These are phyloP conservation scores for Eulithis testata DNA, from an alignment of 2,888 invertebrate genomes.

Conservation along the genomic window DNA sequence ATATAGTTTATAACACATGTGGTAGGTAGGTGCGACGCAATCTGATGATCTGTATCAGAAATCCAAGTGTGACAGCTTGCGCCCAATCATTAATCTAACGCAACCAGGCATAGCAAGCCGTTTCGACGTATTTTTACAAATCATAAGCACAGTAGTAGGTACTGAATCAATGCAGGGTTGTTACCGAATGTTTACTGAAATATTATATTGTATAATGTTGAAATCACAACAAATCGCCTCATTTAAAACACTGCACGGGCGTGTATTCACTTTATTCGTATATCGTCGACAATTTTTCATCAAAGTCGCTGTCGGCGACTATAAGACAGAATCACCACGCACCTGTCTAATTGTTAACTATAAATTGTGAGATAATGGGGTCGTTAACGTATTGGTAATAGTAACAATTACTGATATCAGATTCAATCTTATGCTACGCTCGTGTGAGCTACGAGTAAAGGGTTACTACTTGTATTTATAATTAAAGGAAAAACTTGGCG, in stretches of 20 bases:
- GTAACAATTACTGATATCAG: slow-evolving; percentile 58
- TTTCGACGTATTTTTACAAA: slow-evolving; percentile 13
- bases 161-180: neutral
- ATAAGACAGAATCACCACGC: slow-evolving; percentile 49
- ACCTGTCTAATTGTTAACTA: slow-evolving; percentile 60
- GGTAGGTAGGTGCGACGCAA: slow-evolving; percentile 53
- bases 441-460: slow-evolving; percentile 37
- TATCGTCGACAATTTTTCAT: slow-evolving; percentile 68
- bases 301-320: slow-evolving; percentile 53
- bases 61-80: slow-evolving; percentile 58
- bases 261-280: slow-evolving; percentile 67
- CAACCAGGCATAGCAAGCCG: slow-evolving; percentile 17
- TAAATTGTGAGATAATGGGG: slow-evolving; percentile 60
- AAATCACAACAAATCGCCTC: slow-evolving; percentile 63
- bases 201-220: slow-evolving; percentile 30
- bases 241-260: slow-evolving; percentile 60
- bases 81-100: slow-evolving; percentile 60
- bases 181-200: slow-evolving; percentile 15
- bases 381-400: slow-evolving; percentile 55
- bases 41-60: slow-evolving; percentile 61
- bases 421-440: slow-evolving; percentile 62
- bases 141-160: neutral
- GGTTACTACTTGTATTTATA: slow-evolving; percentile 16
- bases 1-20: slow-evolving; percentile 66
- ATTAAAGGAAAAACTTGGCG: slow-evolving; percentile 19